Conservation (phyloP, 1,140 invertebrate species). For the Catajapyx aquilonaris region DNA sequence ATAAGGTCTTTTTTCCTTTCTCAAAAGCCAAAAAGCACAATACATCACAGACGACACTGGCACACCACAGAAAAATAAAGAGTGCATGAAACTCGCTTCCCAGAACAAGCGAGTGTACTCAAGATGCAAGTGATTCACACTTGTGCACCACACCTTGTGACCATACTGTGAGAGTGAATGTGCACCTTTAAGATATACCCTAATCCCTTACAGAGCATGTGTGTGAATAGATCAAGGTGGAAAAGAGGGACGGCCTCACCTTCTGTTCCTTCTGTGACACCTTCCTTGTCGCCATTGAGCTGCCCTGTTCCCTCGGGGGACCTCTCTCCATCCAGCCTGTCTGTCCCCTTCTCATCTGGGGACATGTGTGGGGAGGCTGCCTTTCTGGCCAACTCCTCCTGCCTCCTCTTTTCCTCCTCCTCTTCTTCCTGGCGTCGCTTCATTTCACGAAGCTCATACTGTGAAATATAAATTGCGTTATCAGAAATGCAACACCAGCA, state of each 20-base stretch:
- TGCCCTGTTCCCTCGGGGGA: constrained; percentile 27
- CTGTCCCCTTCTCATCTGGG: too few species aligned
- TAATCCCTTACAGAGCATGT: constrained; percentile 3
- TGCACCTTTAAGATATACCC: neutral
- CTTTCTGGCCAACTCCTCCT: constrained; percentile 51
- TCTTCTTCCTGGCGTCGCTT: constrained; percentile 63
- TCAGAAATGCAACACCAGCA: too few species aligned
- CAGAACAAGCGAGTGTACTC: too few species aligned
- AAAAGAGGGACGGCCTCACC: constrained; percentile 12
- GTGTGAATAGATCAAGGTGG: neutral
- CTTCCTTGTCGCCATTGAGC: constrained; percentile 25
- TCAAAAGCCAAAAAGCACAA: too few species aligned
- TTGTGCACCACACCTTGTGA: too few species aligned
- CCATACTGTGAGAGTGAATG: too few species aligned
- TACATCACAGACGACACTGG: too few species aligned
- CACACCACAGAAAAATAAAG: too few species aligned
- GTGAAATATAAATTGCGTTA: constrained; percentile 13
- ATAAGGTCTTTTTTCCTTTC: too few species aligned
- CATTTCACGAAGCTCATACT: constrained; percentile 96
- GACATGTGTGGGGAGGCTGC: constrained; percentile 31
- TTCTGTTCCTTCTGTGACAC: constrained; percentile 14
- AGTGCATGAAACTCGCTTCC: too few species aligned
- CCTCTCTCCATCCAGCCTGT: constrained; percentile 34
- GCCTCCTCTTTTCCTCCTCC: constrained; percentile 36
- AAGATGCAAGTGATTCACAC: too few species aligned